These are phyloP conservation scores for Oscheius sp. DNA, from an alignment of 2,888 invertebrate species.

Conservation along the genomic window DNA sequence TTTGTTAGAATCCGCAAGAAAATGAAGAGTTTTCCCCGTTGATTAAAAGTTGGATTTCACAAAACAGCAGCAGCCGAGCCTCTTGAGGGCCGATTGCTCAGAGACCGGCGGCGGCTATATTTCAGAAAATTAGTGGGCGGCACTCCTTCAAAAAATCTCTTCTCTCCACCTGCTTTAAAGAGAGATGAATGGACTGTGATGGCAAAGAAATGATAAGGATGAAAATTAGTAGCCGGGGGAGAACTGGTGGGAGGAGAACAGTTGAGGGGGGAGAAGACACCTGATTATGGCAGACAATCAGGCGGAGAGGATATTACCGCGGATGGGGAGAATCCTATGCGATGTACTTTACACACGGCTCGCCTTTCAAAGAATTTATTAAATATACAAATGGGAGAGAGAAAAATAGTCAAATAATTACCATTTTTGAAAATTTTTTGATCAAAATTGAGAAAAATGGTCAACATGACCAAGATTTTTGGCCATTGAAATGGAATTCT, in stretches of 20 bases:
- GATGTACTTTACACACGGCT: too few species aligned
- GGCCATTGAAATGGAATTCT: too few species aligned
- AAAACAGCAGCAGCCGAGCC: neutral
- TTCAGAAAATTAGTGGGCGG: constrained; percentile 15
- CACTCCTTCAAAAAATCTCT: neutral
- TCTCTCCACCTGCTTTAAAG: constrained; percentile 5
- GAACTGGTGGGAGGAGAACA: neutral
- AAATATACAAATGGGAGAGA: too few species aligned
- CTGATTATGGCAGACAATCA: too few species aligned
- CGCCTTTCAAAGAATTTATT: too few species aligned
- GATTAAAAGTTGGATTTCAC: neutral
- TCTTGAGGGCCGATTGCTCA: neutral
- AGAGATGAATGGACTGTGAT: constrained; percentile 3
- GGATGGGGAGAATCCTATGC: too few species aligned
- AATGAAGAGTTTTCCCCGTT: neutral
- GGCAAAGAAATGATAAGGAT: neutral
- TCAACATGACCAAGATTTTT: too few species aligned
- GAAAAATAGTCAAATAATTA: too few species aligned
- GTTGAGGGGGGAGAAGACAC: neutral
- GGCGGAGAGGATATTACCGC: too few species aligned
- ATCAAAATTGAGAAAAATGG: too few species aligned
- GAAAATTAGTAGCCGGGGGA: neutral
- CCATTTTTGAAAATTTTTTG: too few species aligned
- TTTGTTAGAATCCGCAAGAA: too few species aligned
- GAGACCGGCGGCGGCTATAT: neutral